A percentile compares a stretch with the other conserved stretches of the same genome.
Evolutionary conservation across 92 coral and sea anemone genomes (phyloP).

Genomic region (Scolanthus callimorphus): DNA sequence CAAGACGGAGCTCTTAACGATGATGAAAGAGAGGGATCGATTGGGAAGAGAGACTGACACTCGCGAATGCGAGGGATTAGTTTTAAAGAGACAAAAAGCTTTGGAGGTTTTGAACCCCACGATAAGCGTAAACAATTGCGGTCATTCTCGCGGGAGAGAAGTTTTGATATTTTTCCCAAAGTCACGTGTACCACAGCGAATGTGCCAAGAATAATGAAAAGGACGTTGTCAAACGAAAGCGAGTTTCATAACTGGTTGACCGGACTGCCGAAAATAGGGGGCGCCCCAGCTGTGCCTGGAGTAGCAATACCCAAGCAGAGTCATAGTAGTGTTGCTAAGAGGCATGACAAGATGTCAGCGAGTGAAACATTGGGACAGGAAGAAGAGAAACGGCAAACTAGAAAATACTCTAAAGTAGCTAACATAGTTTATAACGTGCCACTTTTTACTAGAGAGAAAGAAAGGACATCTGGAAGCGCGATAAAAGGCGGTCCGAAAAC

Average conservation of each 20-base stretch:
- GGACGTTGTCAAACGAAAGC: conserved; percentile 59
- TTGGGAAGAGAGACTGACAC: conserved; percentile 38
- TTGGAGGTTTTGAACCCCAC: conserved; percentile 9
- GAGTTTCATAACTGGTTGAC: conserved; percentile 66
- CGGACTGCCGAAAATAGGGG: conserved; percentile 48
- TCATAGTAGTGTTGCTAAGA: conserved; percentile 2
- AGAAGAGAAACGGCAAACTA: no score
- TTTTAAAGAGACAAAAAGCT: conserved; percentile 28
- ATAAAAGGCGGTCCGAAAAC: no score
- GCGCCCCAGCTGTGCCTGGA: conserved; percentile 4
- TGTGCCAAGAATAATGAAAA: conserved; percentile 59
- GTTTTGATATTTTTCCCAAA: conserved; percentile 28
- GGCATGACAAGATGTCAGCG: no score
- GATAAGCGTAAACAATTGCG: conserved; percentile 32
- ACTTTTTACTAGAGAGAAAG: no score
- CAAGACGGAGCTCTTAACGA: conserved; percentile 44
- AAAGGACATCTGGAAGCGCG: no score
- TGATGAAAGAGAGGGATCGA: conserved; percentile 45
- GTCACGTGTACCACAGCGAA: conserved; percentile 59
- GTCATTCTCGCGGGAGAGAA: conserved; percentile 12
- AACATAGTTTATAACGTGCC: no score
- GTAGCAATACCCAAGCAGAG: conserved; percentile 10
- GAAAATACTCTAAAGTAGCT: no score
- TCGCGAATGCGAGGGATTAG: background rate
- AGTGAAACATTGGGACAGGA: no score